Conservation (phyloP, 2,888 invertebrate species). For the Oxytorus armatus region DNA sequence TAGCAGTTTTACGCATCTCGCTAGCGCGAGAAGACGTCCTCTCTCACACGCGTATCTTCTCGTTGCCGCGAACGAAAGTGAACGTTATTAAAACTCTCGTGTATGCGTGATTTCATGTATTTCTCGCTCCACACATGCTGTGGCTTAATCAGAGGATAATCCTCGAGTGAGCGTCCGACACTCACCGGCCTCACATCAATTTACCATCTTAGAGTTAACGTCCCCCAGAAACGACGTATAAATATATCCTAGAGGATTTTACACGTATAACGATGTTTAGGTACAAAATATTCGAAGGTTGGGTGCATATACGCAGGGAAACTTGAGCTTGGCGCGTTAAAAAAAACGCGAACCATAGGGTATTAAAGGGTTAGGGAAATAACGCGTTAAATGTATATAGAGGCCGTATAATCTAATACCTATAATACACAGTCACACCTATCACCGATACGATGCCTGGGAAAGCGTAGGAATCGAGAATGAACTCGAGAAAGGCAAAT, state of each 20-base stretch:
- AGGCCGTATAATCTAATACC: slow-evolving; percentile 58
- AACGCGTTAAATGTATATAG: slow-evolving; percentile 58
- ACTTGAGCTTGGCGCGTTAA: slow-evolving; percentile 48
- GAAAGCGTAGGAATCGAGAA: slow-evolving; percentile 42
- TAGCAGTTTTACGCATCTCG: slow-evolving; percentile 59
- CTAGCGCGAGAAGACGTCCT: slow-evolving; percentile 38
- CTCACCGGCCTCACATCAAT: slow-evolving; percentile 57
- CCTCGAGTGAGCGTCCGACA: slow-evolving; percentile 43
- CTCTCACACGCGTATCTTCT: background rate
- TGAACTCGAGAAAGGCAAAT: slow-evolving; percentile 56
- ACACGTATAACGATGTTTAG: slow-evolving; percentile 32
- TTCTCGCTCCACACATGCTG: slow-evolving; percentile 35
- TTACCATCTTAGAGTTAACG: slow-evolving; percentile 62
- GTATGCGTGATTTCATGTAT: slow-evolving; percentile 27
- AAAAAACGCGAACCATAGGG: background rate
- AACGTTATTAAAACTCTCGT: slow-evolving; percentile 8
- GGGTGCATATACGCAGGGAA: slow-evolving; percentile 30
- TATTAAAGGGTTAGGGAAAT: slow-evolving; percentile 55
- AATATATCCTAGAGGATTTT: slow-evolving; percentile 48
- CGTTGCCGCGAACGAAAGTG: slow-evolving; percentile 2
- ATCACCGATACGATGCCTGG: slow-evolving; percentile 53
- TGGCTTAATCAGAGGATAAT: slow-evolving; percentile 67
- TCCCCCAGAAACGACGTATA: slow-evolving; percentile 56
- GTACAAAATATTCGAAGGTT: slow-evolving; percentile 44
- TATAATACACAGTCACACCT: slow-evolving; percentile 56